These are phyloP conservation scores for Pachliopta kotzebuea DNA, from an alignment of 2,888 invertebrate species.

Conservation along the genomic window DNA sequence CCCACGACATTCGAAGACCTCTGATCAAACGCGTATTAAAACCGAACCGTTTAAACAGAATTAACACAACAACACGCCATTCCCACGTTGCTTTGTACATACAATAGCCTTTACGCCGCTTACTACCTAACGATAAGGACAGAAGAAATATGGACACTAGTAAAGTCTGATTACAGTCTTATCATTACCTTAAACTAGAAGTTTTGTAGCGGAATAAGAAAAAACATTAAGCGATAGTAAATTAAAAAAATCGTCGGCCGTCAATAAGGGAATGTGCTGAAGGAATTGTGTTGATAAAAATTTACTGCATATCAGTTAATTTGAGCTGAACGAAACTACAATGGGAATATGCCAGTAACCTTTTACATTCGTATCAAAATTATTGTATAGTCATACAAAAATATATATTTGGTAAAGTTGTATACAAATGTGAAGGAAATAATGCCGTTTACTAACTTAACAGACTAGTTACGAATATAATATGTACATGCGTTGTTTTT, in stretches of 20 bases:
- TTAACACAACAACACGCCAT: background rate
- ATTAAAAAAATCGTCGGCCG: conserved; percentile 35
- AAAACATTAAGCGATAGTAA: conserved; percentile 31
- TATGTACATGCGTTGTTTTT: conserved; percentile 33
- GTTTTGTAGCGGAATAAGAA: conserved; percentile 30
- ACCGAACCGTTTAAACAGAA: background rate
- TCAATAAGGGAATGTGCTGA: conserved; percentile 25
- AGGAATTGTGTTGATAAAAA: conserved; percentile 4
- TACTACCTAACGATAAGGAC: background rate
- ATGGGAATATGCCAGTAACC: conserved; percentile 12
- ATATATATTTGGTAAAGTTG: conserved; percentile 28
- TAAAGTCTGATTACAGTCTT: conserved; percentile 26
- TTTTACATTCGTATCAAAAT: conserved; percentile 23
- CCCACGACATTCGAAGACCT: background rate
- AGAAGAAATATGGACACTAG: conserved; percentile 6
- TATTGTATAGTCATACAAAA: conserved; percentile 26
- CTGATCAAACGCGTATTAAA: background rate
- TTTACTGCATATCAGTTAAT: background rate
- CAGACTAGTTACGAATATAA: conserved; percentile 31
- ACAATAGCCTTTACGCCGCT: conserved; percentile 6
- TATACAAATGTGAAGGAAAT: conserved; percentile 15
- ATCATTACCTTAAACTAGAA: conserved; percentile 25
- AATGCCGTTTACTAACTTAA: conserved; percentile 32
- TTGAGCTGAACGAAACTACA: background rate
- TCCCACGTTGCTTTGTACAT: conserved; percentile 18